Conservation (phyloP, 2,888 invertebrate species). For the Campaea margaritaria region DNA sequence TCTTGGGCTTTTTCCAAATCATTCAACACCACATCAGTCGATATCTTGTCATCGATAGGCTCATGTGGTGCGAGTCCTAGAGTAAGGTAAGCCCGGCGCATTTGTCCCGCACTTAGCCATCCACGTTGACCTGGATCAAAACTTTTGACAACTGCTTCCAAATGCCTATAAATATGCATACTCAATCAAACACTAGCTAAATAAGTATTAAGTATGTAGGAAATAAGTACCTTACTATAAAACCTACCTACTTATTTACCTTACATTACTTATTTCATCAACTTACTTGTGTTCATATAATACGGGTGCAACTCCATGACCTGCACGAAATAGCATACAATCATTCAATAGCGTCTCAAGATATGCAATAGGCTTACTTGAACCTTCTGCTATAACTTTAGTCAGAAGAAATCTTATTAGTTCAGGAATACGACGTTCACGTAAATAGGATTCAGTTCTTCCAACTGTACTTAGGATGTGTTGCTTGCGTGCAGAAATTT, state of each 20-base stretch:
- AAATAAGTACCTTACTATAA: too few species aligned
- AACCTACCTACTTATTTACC: not conserved
- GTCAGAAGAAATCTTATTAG: conserved; percentile 69
- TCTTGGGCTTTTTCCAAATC: conserved; percentile 61
- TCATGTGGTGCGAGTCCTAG: conserved; percentile 62
- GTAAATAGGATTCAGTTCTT: conserved; percentile 70
- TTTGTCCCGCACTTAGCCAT: conserved; percentile 72
- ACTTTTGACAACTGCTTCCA: conserved; percentile 72
- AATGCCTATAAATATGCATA: conserved; percentile 60
- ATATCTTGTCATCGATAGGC: conserved; percentile 52
- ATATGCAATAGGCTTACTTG: conserved; percentile 58
- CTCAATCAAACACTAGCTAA: too few species aligned
- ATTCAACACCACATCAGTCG: conserved; percentile 53
- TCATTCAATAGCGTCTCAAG: conserved; percentile 67
- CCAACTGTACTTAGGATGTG: conserved; percentile 57
- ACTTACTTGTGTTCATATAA: conserved; percentile 69
- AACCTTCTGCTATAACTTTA: conserved; percentile 62
- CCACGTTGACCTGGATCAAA: conserved; percentile 77
- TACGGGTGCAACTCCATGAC: conserved; percentile 68
- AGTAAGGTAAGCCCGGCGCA: conserved; percentile 63
- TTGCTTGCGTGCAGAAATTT: conserved; percentile 59
- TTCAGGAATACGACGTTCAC: conserved; percentile 72
- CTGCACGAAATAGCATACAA: conserved; percentile 75
- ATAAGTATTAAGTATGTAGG: too few species aligned
- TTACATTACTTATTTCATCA: not conserved